phyloP scores from a whole-genome alignment of 2,797 vertebrate genomes.

The Alfaro cultratus region DNA sequence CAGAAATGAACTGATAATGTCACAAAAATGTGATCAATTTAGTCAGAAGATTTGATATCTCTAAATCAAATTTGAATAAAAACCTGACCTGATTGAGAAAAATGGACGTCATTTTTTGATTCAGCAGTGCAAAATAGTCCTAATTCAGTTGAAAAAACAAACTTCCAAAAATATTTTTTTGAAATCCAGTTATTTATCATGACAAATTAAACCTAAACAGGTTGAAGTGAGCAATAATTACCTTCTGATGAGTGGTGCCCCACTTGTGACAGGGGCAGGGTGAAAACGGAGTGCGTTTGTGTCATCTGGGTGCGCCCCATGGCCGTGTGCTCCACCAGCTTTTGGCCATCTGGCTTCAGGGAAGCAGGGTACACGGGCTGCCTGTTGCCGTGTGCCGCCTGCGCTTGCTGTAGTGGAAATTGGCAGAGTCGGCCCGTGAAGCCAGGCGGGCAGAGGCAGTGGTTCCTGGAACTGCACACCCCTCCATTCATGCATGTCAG shows the following conservation, averaged over 20 bases:
- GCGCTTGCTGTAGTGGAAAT: constrained; percentile 79
- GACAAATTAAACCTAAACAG: background rate
- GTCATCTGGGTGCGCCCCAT: constrained; percentile 71
- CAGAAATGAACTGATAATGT: no score
- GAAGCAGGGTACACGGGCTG: constrained; percentile 86
- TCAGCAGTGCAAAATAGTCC: no score
- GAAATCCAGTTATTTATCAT: background rate
- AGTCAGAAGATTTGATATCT: no score
- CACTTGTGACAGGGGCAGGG: constrained; percentile 81
- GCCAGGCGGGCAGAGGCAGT: constrained; percentile 89
- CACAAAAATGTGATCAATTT: no score
- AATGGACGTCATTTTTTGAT: no score
- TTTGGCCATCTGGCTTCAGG: constrained; percentile 82
- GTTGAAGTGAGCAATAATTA: constrained; percentile 57
- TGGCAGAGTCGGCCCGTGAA: constrained; percentile 93
- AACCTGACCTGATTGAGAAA: no score
- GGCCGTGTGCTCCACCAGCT: constrained; percentile 76
- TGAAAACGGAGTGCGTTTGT: constrained; percentile 84
- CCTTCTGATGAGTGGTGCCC: constrained; percentile 90
- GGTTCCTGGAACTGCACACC: constrained; percentile 89
- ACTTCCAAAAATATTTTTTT: no score
- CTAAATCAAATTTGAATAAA: no score
- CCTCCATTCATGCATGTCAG: constrained; percentile 93
- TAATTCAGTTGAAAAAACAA: no score
- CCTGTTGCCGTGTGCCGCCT: constrained; percentile 84